Conservation (phyloP, 1,140 invertebrate species). For the Drosophila tsacasi region DNA sequence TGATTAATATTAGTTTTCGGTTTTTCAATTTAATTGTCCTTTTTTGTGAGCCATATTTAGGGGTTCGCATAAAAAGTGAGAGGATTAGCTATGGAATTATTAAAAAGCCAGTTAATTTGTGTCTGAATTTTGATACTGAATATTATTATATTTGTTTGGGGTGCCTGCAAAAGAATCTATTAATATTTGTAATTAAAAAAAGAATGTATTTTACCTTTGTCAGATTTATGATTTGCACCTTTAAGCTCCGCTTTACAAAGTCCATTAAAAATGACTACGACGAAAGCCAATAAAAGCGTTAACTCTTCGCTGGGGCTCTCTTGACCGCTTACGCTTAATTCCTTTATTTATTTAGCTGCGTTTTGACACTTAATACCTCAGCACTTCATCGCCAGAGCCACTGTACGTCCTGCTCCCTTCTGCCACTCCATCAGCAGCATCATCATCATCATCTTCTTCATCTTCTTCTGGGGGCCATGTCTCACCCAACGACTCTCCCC, state of each 20-base stretch:
- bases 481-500: not conserved
- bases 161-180: not conserved
- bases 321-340: constrained; percentile 47
- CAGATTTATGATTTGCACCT: constrained; percentile 9
- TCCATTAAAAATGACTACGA: not conserved
- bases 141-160: not conserved
- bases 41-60: constrained; percentile 20
- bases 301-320: constrained; percentile 7
- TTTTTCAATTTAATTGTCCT: constrained; percentile 23
- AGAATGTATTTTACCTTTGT: not conserved
- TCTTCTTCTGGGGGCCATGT: constrained; percentile 11
- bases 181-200: not conserved
- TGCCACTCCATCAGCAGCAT: constrained; percentile 8
- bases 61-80: not conserved
- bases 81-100: not conserved
- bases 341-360: constrained; percentile 64
- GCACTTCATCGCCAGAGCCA: constrained; percentile 22
- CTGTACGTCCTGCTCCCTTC: not conserved
- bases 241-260: not conserved
- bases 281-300: constrained; percentile 31
- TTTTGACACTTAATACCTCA: constrained; percentile 64
- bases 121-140: not conserved
- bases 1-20: constrained; percentile 24
- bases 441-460: constrained; percentile 5
- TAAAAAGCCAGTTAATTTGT: constrained; percentile 14